Conservation (phyloP, 2,888 invertebrate genomes). For the Aleiodes leptofemur region DNA sequence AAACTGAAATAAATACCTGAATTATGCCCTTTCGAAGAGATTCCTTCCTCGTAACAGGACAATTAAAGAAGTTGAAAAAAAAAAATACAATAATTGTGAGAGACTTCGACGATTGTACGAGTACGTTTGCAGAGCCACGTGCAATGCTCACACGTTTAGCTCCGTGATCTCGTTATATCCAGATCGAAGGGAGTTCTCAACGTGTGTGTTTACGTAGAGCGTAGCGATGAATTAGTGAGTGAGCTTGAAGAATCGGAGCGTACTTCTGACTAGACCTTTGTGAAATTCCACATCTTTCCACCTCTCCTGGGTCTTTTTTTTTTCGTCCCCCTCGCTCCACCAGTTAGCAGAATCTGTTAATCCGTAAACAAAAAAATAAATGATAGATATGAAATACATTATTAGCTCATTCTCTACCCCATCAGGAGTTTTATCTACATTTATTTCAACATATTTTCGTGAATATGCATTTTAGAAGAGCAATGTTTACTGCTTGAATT, state of each 20-base stretch:
- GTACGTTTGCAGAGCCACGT: constrained; percentile 52
- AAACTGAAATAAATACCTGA: constrained; percentile 18
- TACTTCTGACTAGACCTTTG: constrained; percentile 58
- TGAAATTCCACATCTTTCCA: constrained; percentile 49
- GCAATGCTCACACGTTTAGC: constrained; percentile 13
- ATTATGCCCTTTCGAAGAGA: not conserved
- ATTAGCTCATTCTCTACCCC: too few relatives aligned
- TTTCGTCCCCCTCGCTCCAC: constrained; percentile 8
- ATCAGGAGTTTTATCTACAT: too few relatives aligned
- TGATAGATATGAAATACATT: constrained; percentile 1
- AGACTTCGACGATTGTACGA: constrained; percentile 21
- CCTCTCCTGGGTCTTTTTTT: constrained; percentile 17
- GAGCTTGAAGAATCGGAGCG: constrained; percentile 62
- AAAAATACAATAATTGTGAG: constrained; percentile 18
- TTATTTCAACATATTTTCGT: too few relatives aligned
- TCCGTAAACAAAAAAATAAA: not conserved
- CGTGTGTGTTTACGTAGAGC: constrained; percentile 54
- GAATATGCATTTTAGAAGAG: too few relatives aligned
- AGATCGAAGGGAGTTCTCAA: constrained; percentile 41
- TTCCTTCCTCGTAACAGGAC: not conserved
- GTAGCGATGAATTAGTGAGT: constrained; percentile 62
- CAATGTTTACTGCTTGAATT: too few relatives aligned
- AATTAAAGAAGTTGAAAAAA: not conserved
- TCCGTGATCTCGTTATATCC: not conserved
- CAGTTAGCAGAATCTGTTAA: constrained; percentile 25